Conservation (phyloP, 2,113 vertebrate species). For the Xenopus borealis region DNA sequence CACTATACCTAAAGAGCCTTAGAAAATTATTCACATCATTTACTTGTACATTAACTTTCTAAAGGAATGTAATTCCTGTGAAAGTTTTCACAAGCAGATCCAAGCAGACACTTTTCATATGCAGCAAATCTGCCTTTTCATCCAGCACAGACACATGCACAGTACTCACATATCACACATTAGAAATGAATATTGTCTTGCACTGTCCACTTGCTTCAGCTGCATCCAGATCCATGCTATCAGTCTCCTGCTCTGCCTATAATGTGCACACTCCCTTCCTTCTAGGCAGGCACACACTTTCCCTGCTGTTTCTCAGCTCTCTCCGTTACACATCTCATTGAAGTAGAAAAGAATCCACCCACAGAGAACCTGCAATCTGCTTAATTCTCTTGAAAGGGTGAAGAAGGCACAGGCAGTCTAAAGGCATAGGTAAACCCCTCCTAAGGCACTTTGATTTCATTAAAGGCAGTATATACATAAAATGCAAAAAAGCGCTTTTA, state of each 20-base stretch:
- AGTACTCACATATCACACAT: conserved; percentile 5
- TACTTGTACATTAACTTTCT: neutral
- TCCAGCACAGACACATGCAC: neutral
- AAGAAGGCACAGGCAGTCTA: conserved; percentile 10
- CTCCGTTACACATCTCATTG: conserved; percentile 28
- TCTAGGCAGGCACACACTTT: conserved; percentile 22
- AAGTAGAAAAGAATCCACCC: conserved; percentile 34
- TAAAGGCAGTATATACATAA: neutral
- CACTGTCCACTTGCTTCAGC: conserved; percentile 21
- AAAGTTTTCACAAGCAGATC: neutral
- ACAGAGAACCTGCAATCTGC: conserved; percentile 25
- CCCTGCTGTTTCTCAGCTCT: conserved; percentile 33
- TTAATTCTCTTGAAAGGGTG: conserved; percentile 18
- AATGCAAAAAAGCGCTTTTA: neutral
- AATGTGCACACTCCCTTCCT: conserved; percentile 34
- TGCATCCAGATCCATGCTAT: neutral
- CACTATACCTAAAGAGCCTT: neutral
- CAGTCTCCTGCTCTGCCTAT: conserved; percentile 11
- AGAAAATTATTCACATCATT: neutral
- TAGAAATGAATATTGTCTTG: neutral
- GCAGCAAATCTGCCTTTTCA: neutral
- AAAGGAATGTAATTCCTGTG: neutral
- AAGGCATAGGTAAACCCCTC: neutral
- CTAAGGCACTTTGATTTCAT: neutral
- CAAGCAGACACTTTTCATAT: neutral